These are phyloP conservation scores for Charaxes varanes DNA, from an alignment of 1,140 invertebrate species.

Conservation along the genomic window DNA sequence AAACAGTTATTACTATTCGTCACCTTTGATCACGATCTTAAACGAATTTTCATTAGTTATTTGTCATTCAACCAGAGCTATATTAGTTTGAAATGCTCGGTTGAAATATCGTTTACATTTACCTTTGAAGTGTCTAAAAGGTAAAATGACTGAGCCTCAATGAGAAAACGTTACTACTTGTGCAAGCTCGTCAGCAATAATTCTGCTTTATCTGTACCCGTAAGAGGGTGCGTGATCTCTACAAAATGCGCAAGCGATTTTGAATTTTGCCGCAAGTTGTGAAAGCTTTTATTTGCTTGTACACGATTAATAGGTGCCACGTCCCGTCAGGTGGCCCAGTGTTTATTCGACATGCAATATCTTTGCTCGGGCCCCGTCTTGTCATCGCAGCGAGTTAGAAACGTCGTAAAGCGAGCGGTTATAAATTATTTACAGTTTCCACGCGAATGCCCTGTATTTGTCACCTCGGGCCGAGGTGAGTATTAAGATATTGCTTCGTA, in stretches of 20 bases:
- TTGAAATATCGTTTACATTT: slow-evolving; percentile 7
- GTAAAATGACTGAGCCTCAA: slow-evolving; percentile 32
- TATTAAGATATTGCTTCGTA: slow-evolving; percentile 72
- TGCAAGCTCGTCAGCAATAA: slow-evolving; percentile 42
- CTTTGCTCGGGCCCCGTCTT: slow-evolving; percentile 30
- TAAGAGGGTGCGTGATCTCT: slow-evolving; percentile 4
- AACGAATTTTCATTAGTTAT: slow-evolving; percentile 24
- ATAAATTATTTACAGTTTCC: slow-evolving; percentile 70
- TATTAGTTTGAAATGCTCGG: slow-evolving; percentile 12
- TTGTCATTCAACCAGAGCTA: slow-evolving; percentile 17
- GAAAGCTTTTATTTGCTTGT: slow-evolving; percentile 4
- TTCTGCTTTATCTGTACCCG: slow-evolving; percentile 33
- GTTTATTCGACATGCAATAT: slow-evolving; percentile 37
- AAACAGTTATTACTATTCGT: slow-evolving; percentile 27
- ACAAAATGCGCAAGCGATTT: slow-evolving; percentile 3
- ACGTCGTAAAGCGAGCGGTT: slow-evolving; percentile 51
- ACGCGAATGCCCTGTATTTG: slow-evolving; percentile 61
- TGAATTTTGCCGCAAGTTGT: slow-evolving; percentile 3
- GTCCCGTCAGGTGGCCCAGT: slow-evolving; percentile 12
- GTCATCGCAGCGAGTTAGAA: slow-evolving; percentile 44
- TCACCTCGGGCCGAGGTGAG: slow-evolving; percentile 54
- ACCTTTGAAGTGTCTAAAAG: slow-evolving; percentile 35
- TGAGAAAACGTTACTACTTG: slow-evolving; percentile 20
- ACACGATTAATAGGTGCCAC: slow-evolving; percentile 2
- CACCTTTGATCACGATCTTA: slow-evolving; percentile 41